Base-by-base conservation (phyloP, 2,797 vertebrate genomes). In the Falco cherrug region DNA sequence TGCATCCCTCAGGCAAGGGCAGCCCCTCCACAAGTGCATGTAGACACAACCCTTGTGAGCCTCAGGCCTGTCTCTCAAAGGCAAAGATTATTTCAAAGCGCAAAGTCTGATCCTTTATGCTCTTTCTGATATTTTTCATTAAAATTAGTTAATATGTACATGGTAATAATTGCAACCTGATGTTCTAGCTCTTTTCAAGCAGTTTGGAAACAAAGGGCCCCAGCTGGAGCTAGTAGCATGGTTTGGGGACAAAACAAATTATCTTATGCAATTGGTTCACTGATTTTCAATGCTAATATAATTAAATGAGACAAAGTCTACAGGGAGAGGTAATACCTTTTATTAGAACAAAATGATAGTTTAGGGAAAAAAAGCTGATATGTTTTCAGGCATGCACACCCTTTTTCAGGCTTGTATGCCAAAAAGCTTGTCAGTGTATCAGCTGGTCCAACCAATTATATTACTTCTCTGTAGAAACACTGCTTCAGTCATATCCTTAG, bases 241-340 rank as follows among this genome's bases (percentile, higher is more conserved):
- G 73, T 75, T 11, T 93, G 65, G 84, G 90, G 73, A 85, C 75
- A 84, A 91, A 93, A 84, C 61, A 92, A 71, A 92, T 84, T 53
- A 80, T 37, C 59, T 87, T 41, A 21, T 10, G 61, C 76, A 89
- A 73, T 89, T 53, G 24, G 31, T 73, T 94, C 89, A 88, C 51
- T 47, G 89, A n/a, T 85, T 97, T 96, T 77, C 82, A 78, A 5
- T 26, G 47, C 25, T 78, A 65, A 48, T 84, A 67, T 92, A 86
- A 95, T 86, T 78, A 93, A 95, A 91, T 48, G 61, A 87, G 94
- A 54, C 19, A 18, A 89, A 87, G 48, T 75, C 93, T 91, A 33
- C 65, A 71, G 87, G 65, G 65, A 93, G 53, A 78, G 7, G 41
- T 78, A 89, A 92, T 69, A 41, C 8, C 73, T 87, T 91, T 93